Base-by-base conservation (phyloP, 2,888 invertebrate genomes). In the Germaria angustata region DNA sequence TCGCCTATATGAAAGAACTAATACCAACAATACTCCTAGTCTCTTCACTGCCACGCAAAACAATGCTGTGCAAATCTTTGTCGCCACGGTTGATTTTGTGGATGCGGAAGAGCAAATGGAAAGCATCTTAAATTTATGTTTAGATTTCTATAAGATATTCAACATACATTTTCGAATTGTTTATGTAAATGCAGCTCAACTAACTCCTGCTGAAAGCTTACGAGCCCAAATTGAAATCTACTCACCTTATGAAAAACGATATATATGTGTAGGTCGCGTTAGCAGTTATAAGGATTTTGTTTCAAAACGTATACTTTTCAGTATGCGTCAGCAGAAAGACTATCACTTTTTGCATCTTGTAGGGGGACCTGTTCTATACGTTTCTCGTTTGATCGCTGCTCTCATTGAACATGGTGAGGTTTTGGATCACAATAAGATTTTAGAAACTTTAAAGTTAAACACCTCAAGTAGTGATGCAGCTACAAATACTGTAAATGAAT, bases 261-360 rank as follows among this genome's bases (percentile, higher is more conserved):
- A 95, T 87, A 88, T 96, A 13, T 95, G 95, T 92, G 93, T 96
- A 46, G 97, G 95, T 0, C 92, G 94, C 90, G 88, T 97, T 44
- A 95, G 96, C 20, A 88, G 95, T 53, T 95, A 94, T 86, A 94
- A 94, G 9, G 93, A 94, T 86, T 97, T 94, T 88, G 93, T 97
- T 32, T 95, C 96, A 85, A 96, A 96, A 89, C 92, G 97, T 77
- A 92, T 97, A 53, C 91, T 95, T 87, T 95, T 96, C 84, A 94
- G 93, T 49, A 95, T 94, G 87, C 92, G 92, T 28, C 93, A 93
- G 49, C 91, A 93, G 9, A 93, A 93, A 81, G 91, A 93, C 46
- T 91, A 93, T 46, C 90, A 90, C 39, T 97, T 94, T 88, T 93
- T 95, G 9, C 92, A 93, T 86, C 89, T 96, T 39, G 92, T 97